These are phyloP conservation scores for Phengaris arion DNA, from an alignment of 2,888 invertebrate species.

Conservation along the genomic window DNA sequence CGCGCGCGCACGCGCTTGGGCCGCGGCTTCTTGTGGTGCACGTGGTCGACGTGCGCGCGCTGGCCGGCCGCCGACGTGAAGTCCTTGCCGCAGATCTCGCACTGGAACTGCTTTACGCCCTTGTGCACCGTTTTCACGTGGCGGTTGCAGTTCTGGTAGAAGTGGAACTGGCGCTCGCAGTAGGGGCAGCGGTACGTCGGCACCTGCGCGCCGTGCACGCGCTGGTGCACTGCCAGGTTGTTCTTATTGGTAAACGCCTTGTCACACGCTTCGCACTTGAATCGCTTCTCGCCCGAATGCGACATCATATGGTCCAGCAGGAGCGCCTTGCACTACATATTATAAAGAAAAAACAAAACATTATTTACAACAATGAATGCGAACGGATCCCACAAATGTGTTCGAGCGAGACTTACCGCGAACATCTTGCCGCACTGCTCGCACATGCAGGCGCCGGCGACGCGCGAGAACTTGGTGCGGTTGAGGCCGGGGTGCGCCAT, in stretches of 20 bases:
- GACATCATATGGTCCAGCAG: conserved; percentile 28
- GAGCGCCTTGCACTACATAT: conserved; percentile 21
- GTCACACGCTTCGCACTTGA: conserved; percentile 24
- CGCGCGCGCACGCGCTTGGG: conserved; percentile 23
- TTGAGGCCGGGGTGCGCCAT: conserved; percentile 25
- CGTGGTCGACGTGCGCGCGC: conserved; percentile 27
- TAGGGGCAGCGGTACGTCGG: conserved; percentile 25
- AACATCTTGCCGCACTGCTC: conserved; percentile 13
- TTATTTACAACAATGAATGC: not conserved
- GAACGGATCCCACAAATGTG: not conserved
- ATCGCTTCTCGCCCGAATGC: conserved; percentile 21
- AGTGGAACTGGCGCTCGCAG: conserved; percentile 23
- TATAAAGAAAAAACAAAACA: not conserved
- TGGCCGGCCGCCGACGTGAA: conserved; percentile 24
- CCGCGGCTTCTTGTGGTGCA: conserved; percentile 28
- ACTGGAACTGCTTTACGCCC: conserved; percentile 25
- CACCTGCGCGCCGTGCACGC: conserved; percentile 20
- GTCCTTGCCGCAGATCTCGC: conserved; percentile 30
- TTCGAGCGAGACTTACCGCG: not conserved
- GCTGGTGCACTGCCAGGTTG: conserved; percentile 25
- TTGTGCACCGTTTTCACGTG: conserved; percentile 25
- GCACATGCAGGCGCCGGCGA: conserved; percentile 22
- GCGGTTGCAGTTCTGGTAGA: conserved; percentile 28
- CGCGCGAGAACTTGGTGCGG: conserved; percentile 26
- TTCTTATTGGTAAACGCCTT: conserved; percentile 26